Percentiles rank a stretch among this genome's conserved stretches.
phyloP scores from a whole-genome alignment of 1,140 invertebrate genomes.

The Hyles vespertilio region DNA sequence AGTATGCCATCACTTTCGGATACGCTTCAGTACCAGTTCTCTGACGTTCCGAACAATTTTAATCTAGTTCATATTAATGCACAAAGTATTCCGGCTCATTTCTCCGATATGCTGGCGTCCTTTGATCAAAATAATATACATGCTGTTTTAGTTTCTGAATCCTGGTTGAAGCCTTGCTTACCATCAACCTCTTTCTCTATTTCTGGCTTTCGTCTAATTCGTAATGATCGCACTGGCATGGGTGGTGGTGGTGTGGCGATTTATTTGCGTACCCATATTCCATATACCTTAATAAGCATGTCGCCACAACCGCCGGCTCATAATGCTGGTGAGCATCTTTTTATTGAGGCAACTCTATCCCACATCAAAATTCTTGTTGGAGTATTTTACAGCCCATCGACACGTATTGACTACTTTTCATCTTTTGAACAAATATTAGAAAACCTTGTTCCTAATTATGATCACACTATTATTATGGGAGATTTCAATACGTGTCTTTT shows the following conservation, averaged over 20 bases:
- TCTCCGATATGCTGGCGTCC: conserved; percentile 6
- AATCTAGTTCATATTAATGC: too few relatives aligned
- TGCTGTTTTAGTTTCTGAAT: conserved; percentile 11
- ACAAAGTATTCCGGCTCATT: conserved; percentile 1
- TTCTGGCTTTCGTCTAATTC: too few relatives aligned
- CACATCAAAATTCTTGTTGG: background rate
- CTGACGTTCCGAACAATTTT: too few relatives aligned
- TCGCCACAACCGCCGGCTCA: background rate
- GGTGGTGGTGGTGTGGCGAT: conserved; percentile 10
- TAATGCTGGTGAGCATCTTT: background rate
- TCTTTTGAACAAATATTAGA: conserved; percentile 5
- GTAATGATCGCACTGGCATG: background rate
- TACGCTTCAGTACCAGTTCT: too few relatives aligned
- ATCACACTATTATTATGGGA: background rate
- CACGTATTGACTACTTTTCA: conserved; percentile 10
- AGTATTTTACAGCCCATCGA: conserved; percentile 7
- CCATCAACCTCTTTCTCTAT: conserved; percentile 3
- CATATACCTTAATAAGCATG: background rate
- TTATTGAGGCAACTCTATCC: background rate
- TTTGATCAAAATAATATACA: conserved; percentile 4
- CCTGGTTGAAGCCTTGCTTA: conserved; percentile 6
- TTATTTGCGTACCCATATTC: conserved; percentile 10
- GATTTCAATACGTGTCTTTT: background rate
- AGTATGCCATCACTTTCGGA: too few relatives aligned
- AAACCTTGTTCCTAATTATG: conserved; percentile 2